Conservation (phyloP, 2,888 invertebrate species). For the Apodemia mormo region DNA sequence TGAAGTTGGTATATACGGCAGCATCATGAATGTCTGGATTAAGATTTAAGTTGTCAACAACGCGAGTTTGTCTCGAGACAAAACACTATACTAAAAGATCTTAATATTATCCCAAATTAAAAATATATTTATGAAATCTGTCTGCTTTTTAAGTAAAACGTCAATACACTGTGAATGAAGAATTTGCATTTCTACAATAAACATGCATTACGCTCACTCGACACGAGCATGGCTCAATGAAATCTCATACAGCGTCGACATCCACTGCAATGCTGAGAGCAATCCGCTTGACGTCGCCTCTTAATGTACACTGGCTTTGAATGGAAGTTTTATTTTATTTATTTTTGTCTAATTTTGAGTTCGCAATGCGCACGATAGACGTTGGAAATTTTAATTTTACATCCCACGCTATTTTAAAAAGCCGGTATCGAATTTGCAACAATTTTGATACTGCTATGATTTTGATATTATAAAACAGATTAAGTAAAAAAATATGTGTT, state of each 20-base stretch:
- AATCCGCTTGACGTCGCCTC: slow-evolving; percentile 32
- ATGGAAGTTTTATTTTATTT: slow-evolving; percentile 61
- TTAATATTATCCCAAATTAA: too few species aligned
- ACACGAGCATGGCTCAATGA: slow-evolving; percentile 6
- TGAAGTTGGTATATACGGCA: too few species aligned
- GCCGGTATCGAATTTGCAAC: background rate
- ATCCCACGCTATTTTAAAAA: background rate
- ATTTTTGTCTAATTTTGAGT: slow-evolving; percentile 59
- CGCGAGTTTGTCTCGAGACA: too few species aligned
- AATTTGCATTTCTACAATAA: background rate
- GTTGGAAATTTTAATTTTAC: slow-evolving; percentile 49
- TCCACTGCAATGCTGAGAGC: slow-evolving; percentile 28
- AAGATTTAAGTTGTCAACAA: too few species aligned
- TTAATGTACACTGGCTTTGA: slow-evolving; percentile 61
- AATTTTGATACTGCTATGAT: background rate
- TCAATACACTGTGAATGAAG: too few species aligned
- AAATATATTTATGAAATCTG: too few species aligned
- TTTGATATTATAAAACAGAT: too few species aligned
- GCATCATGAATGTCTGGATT: too few species aligned
- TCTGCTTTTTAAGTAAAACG: too few species aligned
- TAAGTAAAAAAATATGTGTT: too few species aligned
- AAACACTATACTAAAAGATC: too few species aligned
- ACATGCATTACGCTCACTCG: slow-evolving; percentile 10
- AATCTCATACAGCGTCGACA: background rate
- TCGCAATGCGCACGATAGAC: slow-evolving; percentile 70